A percentile compares a stretch with the other conserved stretches of the same genome.
Conservation (phyloP, 2,113 vertebrate species). For the Corydoras maculifer region DNA sequence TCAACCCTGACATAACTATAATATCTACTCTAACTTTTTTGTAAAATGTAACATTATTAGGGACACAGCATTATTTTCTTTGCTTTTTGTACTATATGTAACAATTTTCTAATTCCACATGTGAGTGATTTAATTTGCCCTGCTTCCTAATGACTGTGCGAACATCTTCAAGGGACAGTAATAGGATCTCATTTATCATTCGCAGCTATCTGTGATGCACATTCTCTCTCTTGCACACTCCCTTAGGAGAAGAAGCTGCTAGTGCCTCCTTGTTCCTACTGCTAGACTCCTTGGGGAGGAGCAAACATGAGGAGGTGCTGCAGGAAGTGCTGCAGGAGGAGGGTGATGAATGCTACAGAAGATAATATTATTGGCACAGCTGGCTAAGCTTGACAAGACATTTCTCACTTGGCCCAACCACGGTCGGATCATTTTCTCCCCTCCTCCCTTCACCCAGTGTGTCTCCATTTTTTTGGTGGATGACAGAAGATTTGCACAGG, state of each 20-base stretch:
- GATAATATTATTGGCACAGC: slow-evolving; percentile 78
- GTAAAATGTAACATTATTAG: slow-evolving; percentile 13
- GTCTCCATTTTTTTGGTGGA: slow-evolving; percentile 56
- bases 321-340: slow-evolving; percentile 58
- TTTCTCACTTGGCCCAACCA: slow-evolving; percentile 72
- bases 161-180: slow-evolving; percentile 58
- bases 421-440: slow-evolving; percentile 71
- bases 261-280: slow-evolving; percentile 69
- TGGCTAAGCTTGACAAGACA: slow-evolving; percentile 75
- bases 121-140: slow-evolving; percentile 42
- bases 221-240: slow-evolving; percentile 27
- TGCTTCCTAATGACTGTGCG: slow-evolving; percentile 40
- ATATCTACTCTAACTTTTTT: neutral
- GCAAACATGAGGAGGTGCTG: slow-evolving; percentile 69
- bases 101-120: slow-evolving; percentile 42
- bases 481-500: slow-evolving; percentile 85
- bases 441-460: slow-evolving; percentile 65
- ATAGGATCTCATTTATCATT: slow-evolving; percentile 62
- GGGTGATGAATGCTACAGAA: slow-evolving; percentile 78
- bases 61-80: slow-evolving; percentile 15
- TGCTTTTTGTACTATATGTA: slow-evolving; percentile 25
- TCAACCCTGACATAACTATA: slow-evolving; percentile 12
- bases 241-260: slow-evolving; percentile 66
- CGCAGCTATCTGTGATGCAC: slow-evolving; percentile 20
- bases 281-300: slow-evolving; percentile 74